Conservation (phyloP, 2,797 vertebrate species). For the Thamnophis elegans region DNA sequence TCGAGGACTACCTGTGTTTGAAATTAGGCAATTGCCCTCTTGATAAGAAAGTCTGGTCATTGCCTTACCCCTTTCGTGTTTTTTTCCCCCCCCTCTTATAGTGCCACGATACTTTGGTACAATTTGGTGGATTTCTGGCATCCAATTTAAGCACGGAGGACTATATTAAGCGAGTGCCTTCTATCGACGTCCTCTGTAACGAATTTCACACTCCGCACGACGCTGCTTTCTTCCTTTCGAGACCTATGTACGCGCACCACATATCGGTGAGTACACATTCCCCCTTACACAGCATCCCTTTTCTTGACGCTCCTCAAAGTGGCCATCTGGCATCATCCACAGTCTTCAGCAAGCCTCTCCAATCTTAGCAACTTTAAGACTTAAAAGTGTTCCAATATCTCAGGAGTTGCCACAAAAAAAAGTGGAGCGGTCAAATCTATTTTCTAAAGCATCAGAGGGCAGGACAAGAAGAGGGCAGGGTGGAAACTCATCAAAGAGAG, state of each 20-base stretch:
- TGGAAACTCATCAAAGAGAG: too few relatives aligned
- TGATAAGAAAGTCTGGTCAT: neutral
- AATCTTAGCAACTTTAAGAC: too few relatives aligned
- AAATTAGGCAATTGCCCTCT: neutral
- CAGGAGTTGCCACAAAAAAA: too few relatives aligned
- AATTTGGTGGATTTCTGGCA: conserved; percentile 97
- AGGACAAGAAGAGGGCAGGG: too few relatives aligned
- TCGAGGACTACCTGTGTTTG: too few relatives aligned
- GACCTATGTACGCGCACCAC: conserved; percentile 97
- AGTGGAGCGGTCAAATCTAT: too few relatives aligned
- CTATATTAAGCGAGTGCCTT: conserved; percentile 96
- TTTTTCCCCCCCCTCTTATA: conserved; percentile 51
- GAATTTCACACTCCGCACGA: conserved; percentile 97
- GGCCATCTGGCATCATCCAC: neutral
- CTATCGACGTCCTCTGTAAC: conserved; percentile 95
- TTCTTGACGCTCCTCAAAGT: neutral
- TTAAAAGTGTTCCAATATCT: too few relatives aligned
- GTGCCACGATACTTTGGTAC: conserved; percentile 98
- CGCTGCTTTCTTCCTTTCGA: conserved; percentile 94
- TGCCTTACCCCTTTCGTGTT: neutral
- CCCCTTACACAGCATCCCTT: neutral
- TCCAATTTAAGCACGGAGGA: conserved; percentile 99
- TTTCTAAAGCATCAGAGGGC: too few relatives aligned
- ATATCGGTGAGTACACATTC: conserved; percentile 87
- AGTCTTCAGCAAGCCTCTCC: neutral